Evolutionary conservation across 2,113 vertebrate genomes (phyloP).

Genomic region (Prionailurus bengalensis): DNA sequence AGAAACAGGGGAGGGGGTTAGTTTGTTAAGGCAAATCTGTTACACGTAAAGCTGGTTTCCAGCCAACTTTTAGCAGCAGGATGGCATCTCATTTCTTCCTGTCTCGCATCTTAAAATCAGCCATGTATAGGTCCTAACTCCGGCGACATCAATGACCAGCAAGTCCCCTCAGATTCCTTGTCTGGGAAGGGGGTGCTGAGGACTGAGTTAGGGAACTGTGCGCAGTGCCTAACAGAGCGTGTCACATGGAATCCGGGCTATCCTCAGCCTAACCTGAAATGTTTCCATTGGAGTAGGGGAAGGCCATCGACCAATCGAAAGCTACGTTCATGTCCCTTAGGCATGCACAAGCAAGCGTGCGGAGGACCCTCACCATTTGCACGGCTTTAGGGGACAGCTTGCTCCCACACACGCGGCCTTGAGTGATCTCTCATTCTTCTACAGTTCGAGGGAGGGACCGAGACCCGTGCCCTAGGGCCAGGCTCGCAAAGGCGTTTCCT

Average conservation of each 20-base stretch:
- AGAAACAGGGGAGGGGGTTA: neutral
- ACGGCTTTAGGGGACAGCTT: neutral
- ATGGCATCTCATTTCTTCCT: neutral
- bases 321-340: neutral
- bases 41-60: neutral
- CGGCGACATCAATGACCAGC: neutral
- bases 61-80: neutral
- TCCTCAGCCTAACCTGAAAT: neutral
- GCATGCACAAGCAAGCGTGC: neutral
- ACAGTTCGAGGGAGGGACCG: fast-evolving
- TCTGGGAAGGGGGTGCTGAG: too few species aligned
- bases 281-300: neutral
- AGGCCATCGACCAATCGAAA: neutral
- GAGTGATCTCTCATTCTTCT: neutral
- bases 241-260: neutral
- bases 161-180: too few species aligned
- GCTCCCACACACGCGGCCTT: neutral
- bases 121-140: neutral
- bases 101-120: neutral
- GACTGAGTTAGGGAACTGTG: too few species aligned
- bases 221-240: too few species aligned
- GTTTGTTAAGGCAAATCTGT: neutral
- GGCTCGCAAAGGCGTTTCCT: neutral
- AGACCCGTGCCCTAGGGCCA: neutral
- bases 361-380: neutral